phyloP scores from a whole-genome alignment of 2,888 invertebrate genomes.

The Perizoma flavofasciatum region DNA sequence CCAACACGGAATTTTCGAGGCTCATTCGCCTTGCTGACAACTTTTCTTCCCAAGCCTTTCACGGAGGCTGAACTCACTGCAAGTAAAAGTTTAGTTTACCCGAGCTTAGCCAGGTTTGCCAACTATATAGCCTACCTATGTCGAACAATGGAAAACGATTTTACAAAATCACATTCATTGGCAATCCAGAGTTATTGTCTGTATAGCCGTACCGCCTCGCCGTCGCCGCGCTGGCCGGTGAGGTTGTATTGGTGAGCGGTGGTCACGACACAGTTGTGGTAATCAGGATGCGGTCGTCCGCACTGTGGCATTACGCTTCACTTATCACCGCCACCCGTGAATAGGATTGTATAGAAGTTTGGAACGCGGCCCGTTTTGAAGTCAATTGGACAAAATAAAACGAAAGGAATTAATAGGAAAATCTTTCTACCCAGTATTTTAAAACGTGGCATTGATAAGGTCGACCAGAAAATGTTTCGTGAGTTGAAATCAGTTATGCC shows the following conservation, averaged over 20 bases:
- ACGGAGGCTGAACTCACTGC: too few species aligned
- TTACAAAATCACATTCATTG: constrained; percentile 32
- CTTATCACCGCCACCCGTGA: constrained; percentile 24
- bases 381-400: constrained; percentile 17
- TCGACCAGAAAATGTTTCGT: too few species aligned
- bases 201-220: constrained; percentile 22
- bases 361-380: constrained; percentile 21
- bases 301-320: constrained; percentile 26
- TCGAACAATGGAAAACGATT: constrained; percentile 26
- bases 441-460: too few species aligned
- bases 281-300: constrained; percentile 27
- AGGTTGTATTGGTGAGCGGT: constrained; percentile 24
- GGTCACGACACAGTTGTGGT: constrained; percentile 33
- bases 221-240: too few species aligned
- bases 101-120: too few species aligned
- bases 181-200: constrained; percentile 34
- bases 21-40: too few species aligned
- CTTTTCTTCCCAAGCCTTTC: not conserved
- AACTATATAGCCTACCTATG: constrained; percentile 4
- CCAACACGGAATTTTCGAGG: too few species aligned
- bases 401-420: not conserved
- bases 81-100: too few species aligned
- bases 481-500: too few species aligned
- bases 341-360: constrained; percentile 19
- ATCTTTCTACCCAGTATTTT: too few species aligned